Base-by-base conservation (phyloP, 2,797 vertebrate genomes). In the Mergus octosetaceus region DNA sequence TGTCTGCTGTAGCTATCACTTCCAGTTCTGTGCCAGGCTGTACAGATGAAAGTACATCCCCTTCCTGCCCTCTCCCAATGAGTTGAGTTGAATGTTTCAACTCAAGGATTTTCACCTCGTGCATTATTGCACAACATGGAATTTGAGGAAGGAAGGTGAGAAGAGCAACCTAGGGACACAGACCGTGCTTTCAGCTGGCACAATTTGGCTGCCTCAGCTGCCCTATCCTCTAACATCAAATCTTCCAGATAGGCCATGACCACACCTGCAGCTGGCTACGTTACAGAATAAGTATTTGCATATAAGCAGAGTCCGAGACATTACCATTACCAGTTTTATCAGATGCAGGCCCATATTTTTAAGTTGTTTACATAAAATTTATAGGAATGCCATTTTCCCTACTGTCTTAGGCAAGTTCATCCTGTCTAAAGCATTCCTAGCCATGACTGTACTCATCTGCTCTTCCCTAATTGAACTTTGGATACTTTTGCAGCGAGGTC, bases 241-340 rank as follows among this genome's bases (percentile, higher is more conserved):
- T 3, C 49, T 25, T 28, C 1, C 2, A 17, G 70, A 53, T 69
- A 83, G 41, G n/a, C n/a, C 72, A 27, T 73, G 61, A 32, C 65
- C 34, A 5, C 32, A 10, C 28, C 45, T 64, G 51, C 34, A n/a
- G 7, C 27, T 53, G 73, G 16, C 60, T 38, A 13, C 6, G 0
- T 27, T 13, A 9, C 16, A 3, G 30, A 6, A 43, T 5, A 20
- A 56, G 51, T 34, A 41, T 74, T 76, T 83, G 38, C n/a, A 14
- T 32, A 10, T 22, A 70, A 73, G 79, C 76, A 64, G 30, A 83
- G 62, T 3, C 2, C 5, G 65, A 19, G 83, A 1, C 41, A 47
- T 53, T 74, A 2, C 41, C 7, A 0, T 12, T 34, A 4, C 8
- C 0, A 0, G 68, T 43, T 32, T 27, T 19, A 28, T 9, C 57